These are phyloP conservation scores for Noturus placidus DNA, from an alignment of 2,113 vertebrate genomes.

Conservation along the genomic window DNA sequence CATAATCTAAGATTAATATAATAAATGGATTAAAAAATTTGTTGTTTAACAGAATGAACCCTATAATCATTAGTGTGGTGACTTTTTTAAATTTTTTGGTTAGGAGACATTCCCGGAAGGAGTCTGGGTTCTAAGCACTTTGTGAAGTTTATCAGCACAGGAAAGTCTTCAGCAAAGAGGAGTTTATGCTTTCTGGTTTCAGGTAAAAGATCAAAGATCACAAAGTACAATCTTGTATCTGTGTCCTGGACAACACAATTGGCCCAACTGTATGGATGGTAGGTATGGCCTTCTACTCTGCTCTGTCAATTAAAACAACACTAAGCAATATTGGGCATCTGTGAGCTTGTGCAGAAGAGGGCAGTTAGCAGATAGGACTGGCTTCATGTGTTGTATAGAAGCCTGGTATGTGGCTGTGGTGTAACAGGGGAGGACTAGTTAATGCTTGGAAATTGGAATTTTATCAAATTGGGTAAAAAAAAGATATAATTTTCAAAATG, in stretches of 20 bases:
- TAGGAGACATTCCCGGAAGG: background rate
- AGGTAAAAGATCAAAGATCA: background rate
- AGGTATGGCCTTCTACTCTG: background rate
- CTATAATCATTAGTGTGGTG: background rate
- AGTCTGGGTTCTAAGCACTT: background rate
- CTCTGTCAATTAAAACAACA: background rate
- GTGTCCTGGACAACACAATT: background rate
- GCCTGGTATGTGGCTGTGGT: background rate
- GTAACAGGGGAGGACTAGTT: background rate
- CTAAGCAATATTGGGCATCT: background rate
- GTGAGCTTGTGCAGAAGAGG: background rate
- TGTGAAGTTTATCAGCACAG: background rate
- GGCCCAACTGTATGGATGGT: background rate
- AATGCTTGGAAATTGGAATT: background rate
- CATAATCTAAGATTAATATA: background rate
- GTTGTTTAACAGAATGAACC: background rate
- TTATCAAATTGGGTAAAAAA: background rate
- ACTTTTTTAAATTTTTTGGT: background rate
- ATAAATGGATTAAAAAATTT: background rate
- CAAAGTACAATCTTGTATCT: background rate
- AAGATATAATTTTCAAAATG: background rate
- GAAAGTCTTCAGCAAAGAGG: background rate
- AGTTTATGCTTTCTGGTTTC: background rate
- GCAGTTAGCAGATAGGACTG: background rate
- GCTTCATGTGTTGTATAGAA: background rate